A percentile compares a stretch with the other conserved stretches of the same genome.
Evolutionary conservation across 2,113 vertebrate species (phyloP).

Genomic region (Polyodon spathula): DNA sequence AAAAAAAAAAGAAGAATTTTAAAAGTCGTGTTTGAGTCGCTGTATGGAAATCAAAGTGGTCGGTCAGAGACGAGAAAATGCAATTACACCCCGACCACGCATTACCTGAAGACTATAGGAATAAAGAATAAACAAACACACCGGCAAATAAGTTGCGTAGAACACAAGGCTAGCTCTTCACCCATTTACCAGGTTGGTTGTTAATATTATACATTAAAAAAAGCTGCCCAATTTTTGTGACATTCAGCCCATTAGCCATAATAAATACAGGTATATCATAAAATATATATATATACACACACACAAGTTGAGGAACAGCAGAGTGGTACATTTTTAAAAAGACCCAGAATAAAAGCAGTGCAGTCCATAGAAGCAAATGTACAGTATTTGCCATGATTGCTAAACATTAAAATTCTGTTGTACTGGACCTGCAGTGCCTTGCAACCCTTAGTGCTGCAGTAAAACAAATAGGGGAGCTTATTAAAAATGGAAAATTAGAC

Average conservation of each 20-base stretch:
- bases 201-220: constrained; percentile 15
- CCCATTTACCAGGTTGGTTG: constrained; percentile 9
- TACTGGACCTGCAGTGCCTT: constrained; percentile 1
- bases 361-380: constrained; percentile 5
- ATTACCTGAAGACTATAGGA: constrained; percentile 22
- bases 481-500: constrained; percentile 5
- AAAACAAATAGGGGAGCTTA: constrained; percentile 4
- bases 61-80: background rate
- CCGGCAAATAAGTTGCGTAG: constrained; percentile 20
- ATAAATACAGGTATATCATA: constrained; percentile 11
- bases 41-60: background rate
- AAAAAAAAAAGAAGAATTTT: no score
- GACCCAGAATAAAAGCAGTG: constrained; percentile 3
- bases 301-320: constrained; percentile 1
- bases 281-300: background rate
- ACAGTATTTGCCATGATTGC: constrained; percentile 18
- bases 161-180: constrained; percentile 1
- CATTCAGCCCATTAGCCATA: constrained; percentile 9
- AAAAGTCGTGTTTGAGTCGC: constrained; percentile 8
- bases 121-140: constrained; percentile 28
- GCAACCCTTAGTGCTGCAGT: background rate
- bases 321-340: constrained; percentile 11
- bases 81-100: constrained; percentile 12
- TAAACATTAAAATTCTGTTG: constrained; percentile 5
- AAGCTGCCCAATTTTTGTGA: constrained; percentile 10